These are phyloP conservation scores for Pachypanchax playfairii DNA, from an alignment of 2,113 vertebrate genomes.

Conservation along the genomic window DNA sequence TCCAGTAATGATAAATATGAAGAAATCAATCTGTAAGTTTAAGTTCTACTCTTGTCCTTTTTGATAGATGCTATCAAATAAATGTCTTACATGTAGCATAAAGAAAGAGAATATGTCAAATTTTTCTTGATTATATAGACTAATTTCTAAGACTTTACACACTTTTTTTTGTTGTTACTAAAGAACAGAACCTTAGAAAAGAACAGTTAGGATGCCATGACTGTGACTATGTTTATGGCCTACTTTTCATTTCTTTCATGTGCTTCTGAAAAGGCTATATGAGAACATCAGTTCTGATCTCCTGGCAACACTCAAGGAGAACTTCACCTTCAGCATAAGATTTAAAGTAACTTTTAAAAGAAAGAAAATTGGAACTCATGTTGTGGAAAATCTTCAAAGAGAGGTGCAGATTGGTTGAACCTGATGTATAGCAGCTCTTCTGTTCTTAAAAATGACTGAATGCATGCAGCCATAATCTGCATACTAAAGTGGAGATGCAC, in stretches of 20 bases:
- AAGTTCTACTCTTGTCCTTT: too few relatives aligned
- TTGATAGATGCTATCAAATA: too few relatives aligned
- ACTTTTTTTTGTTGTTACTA: too few relatives aligned
- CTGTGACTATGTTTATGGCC: constrained; percentile 20
- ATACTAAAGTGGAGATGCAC: neutral
- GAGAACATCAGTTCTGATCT: constrained; percentile 41
- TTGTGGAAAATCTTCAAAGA: constrained; percentile 7
- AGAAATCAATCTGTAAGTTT: neutral
- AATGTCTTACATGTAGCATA: neutral
- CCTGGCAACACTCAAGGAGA: constrained; percentile 44
- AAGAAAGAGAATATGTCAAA: too few relatives aligned
- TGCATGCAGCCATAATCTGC: neutral
- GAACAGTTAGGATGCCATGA: constrained; percentile 3
- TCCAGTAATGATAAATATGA: constrained; percentile 11
- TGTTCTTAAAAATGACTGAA: neutral
- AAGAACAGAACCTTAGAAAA: too few relatives aligned
- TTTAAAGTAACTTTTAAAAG: constrained; percentile 36
- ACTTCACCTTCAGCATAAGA: constrained; percentile 37
- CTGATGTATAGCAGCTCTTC: neutral
- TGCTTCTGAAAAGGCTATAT: too few relatives aligned
- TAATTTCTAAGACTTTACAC: too few relatives aligned
- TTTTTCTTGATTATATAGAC: too few relatives aligned
- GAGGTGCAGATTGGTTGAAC: constrained; percentile 1
- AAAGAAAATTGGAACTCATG: constrained; percentile 10
- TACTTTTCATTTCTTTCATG: constrained; percentile 40